These are phyloP conservation scores for Hoplostethus mediterraneus DNA, from an alignment of 2,797 vertebrate genomes.

Conservation along the genomic window DNA sequence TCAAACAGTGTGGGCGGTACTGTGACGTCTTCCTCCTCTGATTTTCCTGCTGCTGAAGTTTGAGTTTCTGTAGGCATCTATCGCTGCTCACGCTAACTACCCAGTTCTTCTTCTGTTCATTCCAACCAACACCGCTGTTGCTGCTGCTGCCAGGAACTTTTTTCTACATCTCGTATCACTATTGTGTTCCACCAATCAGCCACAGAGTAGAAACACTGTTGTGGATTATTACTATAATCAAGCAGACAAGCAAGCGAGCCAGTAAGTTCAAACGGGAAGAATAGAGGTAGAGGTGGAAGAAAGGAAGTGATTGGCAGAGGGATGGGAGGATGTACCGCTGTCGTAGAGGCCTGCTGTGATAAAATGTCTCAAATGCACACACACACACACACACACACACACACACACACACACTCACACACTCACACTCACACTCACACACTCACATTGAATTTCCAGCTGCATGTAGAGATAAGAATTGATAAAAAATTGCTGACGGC, in stretches of 20 bases:
- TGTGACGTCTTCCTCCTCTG: too few relatives aligned
- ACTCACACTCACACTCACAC: not conserved
- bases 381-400: not conserved
- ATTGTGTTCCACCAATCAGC: too few relatives aligned
- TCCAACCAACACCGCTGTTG: too few relatives aligned
- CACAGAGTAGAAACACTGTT: too few relatives aligned
- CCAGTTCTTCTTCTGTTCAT: not conserved
- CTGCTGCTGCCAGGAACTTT: too few relatives aligned
- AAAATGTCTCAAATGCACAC: constrained; percentile 33
- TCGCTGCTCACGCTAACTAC: too few relatives aligned
- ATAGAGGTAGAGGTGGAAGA: not conserved
- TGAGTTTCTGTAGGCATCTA: too few relatives aligned
- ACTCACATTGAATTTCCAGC: constrained; percentile 32
- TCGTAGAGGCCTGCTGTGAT: constrained; percentile 58
- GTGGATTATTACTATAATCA: too few relatives aligned
- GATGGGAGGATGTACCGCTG: not conserved
- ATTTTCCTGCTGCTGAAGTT: too few relatives aligned
- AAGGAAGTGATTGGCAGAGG: not conserved
- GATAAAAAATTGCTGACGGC: constrained; percentile 41
- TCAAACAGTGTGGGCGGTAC: too few relatives aligned
- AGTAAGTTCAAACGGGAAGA: not conserved
- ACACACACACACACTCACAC: constrained; percentile 14
- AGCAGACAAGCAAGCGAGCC: too few relatives aligned
- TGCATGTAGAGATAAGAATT: constrained; percentile 23
- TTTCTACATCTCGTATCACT: too few relatives aligned